Evolutionary conservation across 1,140 invertebrate species (phyloP).

Genomic region (Sarcophaga peregrina): DNA sequence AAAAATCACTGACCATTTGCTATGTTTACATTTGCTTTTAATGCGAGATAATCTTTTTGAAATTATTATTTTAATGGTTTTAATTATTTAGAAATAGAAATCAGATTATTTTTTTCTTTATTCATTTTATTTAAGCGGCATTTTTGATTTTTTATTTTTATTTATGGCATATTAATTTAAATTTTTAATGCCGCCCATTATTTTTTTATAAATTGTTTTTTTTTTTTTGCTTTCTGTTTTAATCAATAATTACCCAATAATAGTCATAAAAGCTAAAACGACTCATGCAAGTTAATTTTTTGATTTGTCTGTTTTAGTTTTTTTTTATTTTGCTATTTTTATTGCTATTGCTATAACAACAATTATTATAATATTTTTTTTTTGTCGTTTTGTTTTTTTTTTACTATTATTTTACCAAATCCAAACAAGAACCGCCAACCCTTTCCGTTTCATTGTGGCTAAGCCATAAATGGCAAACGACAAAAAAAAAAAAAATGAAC

Average conservation of each 20-base stretch:
- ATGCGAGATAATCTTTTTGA: neutral
- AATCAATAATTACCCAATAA: conserved; percentile 15
- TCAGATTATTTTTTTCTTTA: too few species aligned
- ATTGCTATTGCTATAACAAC: too few species aligned
- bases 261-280: neutral
- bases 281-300: neutral
- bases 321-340: neutral
- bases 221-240: neutral
- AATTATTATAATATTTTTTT: neutral
- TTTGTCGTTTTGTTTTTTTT: neutral
- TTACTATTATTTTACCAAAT: neutral
- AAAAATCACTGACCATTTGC: neutral
- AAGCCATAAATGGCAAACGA: neutral
- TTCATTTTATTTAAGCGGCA: neutral
- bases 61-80: too few species aligned
- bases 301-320: conserved; percentile 6
- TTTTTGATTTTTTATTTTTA: neutral
- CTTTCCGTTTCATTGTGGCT: neutral
- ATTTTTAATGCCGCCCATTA: neutral
- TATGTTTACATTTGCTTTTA: neutral
- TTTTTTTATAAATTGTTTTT: too few species aligned
- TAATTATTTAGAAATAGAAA: too few species aligned
- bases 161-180: neutral
- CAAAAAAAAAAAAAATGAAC: too few species aligned
- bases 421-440: neutral